Base-by-base conservation (phyloP, 2,888 invertebrate genomes). In the Pherbina coryleti region DNA sequence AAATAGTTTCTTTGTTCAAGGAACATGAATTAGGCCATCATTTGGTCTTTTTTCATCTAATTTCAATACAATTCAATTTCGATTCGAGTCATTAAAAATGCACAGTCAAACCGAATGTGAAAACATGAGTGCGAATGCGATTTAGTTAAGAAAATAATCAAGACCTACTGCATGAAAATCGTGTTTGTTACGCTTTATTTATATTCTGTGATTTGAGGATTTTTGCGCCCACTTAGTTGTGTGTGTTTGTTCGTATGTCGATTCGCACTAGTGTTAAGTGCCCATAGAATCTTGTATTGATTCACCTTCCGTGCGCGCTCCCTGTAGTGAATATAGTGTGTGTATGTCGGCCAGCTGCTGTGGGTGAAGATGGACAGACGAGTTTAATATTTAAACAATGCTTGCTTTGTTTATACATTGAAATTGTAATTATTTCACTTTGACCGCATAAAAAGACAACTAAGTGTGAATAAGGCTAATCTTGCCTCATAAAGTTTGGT, bases 391-490 rank as follows among this genome's bases (percentile, higher is more conserved):
- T 69, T 25, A 51, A 25, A 64, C 25, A 64, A 64, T 51, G 69
- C 25, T 69, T 69, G 69, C 51, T 69, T 69, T 69, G 69, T 51
- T 69, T 69, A 69, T 49, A 69, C 51, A 69, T 28, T 69, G 17
- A 51, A 69, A 25, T 49, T 5, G 49, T 69, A 25, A 51, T 19
- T 28, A 49, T 69, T 69, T 66, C 9, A 44, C 44, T 44, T 44
- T 44, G 44, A 44, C 7, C 14, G 14, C 44, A 44, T 44, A 44
- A 44, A 44, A 11, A 44, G 44, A 44, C 44, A 44, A 44, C 11
- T 44, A 44, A 44, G 44, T 44, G 44, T 44, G 44, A 44, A 44
- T 11, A 2, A 4, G 44, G 1, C 44, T 44, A 14, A 11, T 44
- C 14, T 44, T 44, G 44, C 14, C 7, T 11, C 37, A 14, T 44